These are phyloP conservation scores for Dolichopus griseipennis DNA, from an alignment of 2,888 invertebrate genomes.

Conservation along the genomic window DNA sequence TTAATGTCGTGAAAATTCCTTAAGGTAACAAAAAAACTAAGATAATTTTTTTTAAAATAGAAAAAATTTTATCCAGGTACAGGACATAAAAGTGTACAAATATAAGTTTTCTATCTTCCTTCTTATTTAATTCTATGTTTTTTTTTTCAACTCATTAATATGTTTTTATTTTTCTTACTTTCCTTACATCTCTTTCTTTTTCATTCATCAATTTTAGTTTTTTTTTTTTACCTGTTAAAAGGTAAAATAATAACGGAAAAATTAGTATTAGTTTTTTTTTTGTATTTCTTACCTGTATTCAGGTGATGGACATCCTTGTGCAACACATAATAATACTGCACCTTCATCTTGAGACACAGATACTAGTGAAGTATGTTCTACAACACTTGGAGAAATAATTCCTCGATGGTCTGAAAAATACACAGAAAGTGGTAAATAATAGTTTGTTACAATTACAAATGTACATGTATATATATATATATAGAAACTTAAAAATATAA, in stretches of 20 bases:
- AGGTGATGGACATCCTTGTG: constrained; percentile 72
- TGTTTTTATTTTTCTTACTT: neutral
- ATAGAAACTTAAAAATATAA: neutral
- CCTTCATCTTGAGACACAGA: constrained; percentile 65
- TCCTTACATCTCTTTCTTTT: neutral
- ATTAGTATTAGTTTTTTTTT: neutral
- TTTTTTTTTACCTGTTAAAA: neutral
- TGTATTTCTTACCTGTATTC: constrained; percentile 56
- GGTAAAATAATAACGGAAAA: neutral
- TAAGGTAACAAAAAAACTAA: neutral
- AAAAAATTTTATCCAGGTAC: too few species aligned
- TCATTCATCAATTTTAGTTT: neutral
- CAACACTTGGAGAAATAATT: constrained; percentile 60
- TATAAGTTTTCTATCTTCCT: too few species aligned
- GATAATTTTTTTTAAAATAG: neutral
- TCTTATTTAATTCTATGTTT: too few species aligned
- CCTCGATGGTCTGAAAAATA: constrained; percentile 59
- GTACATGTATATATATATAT: too few species aligned
- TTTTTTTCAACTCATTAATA: too few species aligned
- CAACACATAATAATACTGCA: constrained; percentile 65
- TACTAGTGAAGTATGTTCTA: constrained; percentile 61
- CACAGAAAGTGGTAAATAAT: neutral
- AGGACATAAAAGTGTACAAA: too few species aligned
- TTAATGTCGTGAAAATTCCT: neutral
- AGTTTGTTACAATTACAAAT: neutral